phyloP scores from a whole-genome alignment of 2,888 invertebrate genomes.

The Cheilosia variabilis region DNA sequence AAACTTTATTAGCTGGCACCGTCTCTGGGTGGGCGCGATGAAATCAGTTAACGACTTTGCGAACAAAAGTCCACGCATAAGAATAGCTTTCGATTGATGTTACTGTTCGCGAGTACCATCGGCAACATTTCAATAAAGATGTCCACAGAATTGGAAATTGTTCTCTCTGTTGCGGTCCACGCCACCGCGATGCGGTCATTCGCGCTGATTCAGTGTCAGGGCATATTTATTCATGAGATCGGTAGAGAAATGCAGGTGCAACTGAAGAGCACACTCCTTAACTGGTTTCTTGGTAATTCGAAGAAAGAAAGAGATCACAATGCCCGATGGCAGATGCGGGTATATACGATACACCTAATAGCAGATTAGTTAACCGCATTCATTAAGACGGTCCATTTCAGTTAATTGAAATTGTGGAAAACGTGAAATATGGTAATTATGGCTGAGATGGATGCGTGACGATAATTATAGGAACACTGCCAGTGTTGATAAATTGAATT shows the following conservation, averaged over 20 bases:
- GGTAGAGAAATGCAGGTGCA: constrained; percentile 14
- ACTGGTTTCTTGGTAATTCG: constrained; percentile 13
- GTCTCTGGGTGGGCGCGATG: constrained; percentile 60
- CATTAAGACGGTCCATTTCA: constrained; percentile 44
- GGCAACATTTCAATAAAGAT: constrained; percentile 48
- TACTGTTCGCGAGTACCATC: not conserved
- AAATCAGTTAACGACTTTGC: constrained; percentile 47
- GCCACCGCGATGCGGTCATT: not conserved
- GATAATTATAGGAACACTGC: constrained; percentile 43
- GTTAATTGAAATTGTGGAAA: constrained; percentile 49
- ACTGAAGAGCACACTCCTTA: not conserved
- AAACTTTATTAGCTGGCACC: constrained; percentile 28
- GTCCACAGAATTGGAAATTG: constrained; percentile 22
- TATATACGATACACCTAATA: not conserved
- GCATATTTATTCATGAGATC: constrained; percentile 8
- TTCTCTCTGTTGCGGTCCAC: constrained; percentile 51
- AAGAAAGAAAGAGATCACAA: constrained; percentile 2
- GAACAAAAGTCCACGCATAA: constrained; percentile 2
- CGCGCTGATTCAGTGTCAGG: not conserved
- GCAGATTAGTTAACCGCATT: constrained; percentile 54
- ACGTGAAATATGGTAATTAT: constrained; percentile 60
- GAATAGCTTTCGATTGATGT: constrained; percentile 28
- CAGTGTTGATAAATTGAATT: constrained; percentile 55
- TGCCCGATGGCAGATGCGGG: not conserved
- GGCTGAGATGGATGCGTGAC: constrained; percentile 37